Conservation (phyloP, 2,888 invertebrate species). For the Smittia sp. region DNA sequence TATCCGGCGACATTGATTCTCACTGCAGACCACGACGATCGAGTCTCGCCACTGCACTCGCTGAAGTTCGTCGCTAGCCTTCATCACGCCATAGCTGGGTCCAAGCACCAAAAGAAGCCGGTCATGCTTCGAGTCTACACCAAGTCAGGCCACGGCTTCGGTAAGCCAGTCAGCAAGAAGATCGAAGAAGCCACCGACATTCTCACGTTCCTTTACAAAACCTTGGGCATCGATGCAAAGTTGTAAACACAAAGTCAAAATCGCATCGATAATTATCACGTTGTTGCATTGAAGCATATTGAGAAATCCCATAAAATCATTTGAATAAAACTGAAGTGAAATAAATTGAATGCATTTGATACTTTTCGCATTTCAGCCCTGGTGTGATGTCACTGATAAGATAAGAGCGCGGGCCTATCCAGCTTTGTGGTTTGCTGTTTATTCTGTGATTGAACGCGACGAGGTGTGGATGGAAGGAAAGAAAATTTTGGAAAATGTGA, state of each 20-base stretch:
- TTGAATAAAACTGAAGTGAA: not conserved
- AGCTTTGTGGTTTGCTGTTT: not conserved
- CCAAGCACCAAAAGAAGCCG: conserved; percentile 73
- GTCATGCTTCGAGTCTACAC: conserved; percentile 87
- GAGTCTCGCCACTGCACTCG: conserved; percentile 96
- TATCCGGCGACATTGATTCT: conserved; percentile 90
- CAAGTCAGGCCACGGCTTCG: conserved; percentile 95
- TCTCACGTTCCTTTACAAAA: conserved; percentile 56
- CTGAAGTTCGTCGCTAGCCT: conserved; percentile 90
- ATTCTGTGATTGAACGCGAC: not conserved
- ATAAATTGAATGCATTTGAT: no score
- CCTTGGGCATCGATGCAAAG: conserved; percentile 44
- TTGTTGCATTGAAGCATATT: not conserved
- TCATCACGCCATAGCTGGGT: conserved; percentile 68
- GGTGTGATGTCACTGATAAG: not conserved
- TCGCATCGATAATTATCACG: not conserved
- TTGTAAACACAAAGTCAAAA: not conserved
- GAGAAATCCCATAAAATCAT: not conserved
- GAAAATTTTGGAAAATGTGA: conserved; percentile 6
- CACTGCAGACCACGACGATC: conserved; percentile 98
- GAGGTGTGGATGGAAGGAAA: not conserved
- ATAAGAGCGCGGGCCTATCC: not conserved
- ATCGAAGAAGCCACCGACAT: conserved; percentile 93
- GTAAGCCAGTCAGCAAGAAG: conserved; percentile 94
- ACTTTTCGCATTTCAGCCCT: no score